Conservation (phyloP, 2,888 invertebrate genomes). For the Theodoxus fluviatilis region DNA sequence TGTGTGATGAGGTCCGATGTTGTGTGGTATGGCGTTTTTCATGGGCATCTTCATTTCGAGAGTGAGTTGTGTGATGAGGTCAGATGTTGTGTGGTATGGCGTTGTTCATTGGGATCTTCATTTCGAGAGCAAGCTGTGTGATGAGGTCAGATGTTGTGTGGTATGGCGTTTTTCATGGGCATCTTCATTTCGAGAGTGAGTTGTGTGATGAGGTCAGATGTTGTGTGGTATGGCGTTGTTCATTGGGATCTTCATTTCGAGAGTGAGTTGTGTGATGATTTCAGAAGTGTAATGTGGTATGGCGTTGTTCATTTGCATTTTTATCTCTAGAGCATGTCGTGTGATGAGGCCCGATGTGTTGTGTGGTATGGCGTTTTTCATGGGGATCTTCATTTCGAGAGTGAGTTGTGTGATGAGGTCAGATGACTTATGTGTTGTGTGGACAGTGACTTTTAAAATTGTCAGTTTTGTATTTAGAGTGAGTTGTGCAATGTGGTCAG, state of each 20-base stretch:
- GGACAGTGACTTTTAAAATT: too few species aligned
- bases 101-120: conserved; percentile 71
- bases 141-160: too few species aligned
- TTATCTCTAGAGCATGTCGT: not conserved
- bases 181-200: conserved; percentile 1
- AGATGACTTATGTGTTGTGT: too few species aligned
- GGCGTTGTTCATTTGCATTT: not conserved
- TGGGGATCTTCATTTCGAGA: too few species aligned
- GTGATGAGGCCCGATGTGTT: not conserved
- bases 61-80: not conserved
- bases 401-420: too few species aligned
- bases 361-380: too few species aligned
- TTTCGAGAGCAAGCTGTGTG: conserved; percentile 72
- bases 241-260: conserved; percentile 75
- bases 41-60: not conserved
- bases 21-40: too few species aligned
- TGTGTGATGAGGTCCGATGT: too few species aligned
- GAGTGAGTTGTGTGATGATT: conserved; percentile 67
- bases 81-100: not conserved
- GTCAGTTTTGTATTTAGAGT: not conserved
- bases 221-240: too few species aligned
- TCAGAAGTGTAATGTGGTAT: not conserved
- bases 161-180: not conserved
- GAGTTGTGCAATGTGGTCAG: not conserved
- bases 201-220: not conserved